Percentiles rank a stretch among this genome's conserved stretches.
These are phyloP conservation scores for Stichodactyla mertensii DNA, from an alignment of 64 coral and sea anemone species.

Conservation along the genomic window DNA sequence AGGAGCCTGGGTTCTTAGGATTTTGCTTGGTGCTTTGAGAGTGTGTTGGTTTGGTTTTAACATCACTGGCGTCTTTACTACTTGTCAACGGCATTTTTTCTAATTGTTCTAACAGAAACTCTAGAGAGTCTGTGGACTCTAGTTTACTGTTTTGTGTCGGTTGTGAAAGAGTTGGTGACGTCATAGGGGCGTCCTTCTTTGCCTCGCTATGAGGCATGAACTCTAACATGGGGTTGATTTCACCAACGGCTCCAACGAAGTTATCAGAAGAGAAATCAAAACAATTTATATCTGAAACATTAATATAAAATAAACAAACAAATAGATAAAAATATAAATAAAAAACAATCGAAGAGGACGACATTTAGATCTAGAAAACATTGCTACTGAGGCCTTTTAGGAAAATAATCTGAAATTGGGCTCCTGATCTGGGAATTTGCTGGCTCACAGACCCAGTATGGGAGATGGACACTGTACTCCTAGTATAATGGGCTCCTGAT, in stretches of 20 bases:
- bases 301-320: neutral
- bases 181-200: conserved; percentile 6
- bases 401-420: too few species aligned
- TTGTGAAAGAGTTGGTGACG: neutral
- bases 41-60: neutral
- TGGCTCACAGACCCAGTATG: too few species aligned
- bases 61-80: neutral
- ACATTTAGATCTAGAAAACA: too few species aligned
- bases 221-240: conserved; percentile 92
- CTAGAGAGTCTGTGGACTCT: conserved; percentile 20
- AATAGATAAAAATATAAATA: too few species aligned
- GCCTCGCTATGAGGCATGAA: conserved; percentile 63
- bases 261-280: conserved; percentile 67
- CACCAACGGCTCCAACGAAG: conserved; percentile 50
- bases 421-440: too few species aligned
- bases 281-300: conserved; percentile 64
- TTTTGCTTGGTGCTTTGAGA: neutral
- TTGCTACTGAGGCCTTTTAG: too few species aligned
- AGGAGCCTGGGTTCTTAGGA: neutral
- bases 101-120: conserved; percentile 64
- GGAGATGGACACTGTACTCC: too few species aligned
- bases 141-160: neutral
- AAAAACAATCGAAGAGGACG: too few species aligned
- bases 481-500: too few species aligned
- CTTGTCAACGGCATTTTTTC: conserved; percentile 51